phyloP scores from a whole-genome alignment of 2,888 invertebrate species.

The Hydrotaea diabolus region DNA sequence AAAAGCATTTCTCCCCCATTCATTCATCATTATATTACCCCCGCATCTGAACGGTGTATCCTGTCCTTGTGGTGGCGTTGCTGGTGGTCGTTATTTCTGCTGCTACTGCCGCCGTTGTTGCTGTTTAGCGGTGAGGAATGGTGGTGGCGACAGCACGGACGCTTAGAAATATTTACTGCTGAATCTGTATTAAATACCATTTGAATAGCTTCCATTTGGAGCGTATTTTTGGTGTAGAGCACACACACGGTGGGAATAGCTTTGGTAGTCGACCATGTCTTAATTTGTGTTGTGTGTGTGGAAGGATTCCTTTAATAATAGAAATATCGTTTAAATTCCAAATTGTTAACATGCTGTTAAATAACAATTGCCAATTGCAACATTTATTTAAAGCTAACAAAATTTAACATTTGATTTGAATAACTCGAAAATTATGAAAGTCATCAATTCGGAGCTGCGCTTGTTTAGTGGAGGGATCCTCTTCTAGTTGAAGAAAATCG shows the following conservation, averaged over 20 bases:
- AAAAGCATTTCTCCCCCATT: constrained; percentile 39
- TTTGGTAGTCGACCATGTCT: constrained; percentile 36
- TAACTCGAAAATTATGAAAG: no score
- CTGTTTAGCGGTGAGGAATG: neutral
- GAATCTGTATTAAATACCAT: constrained; percentile 43
- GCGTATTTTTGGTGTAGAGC: constrained; percentile 1
- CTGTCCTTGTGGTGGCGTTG: neutral
- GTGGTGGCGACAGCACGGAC: neutral
- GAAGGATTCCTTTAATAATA: constrained; percentile 12
- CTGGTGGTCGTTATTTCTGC: constrained; percentile 24
- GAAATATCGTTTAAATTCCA: neutral
- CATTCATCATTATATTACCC: constrained; percentile 51
- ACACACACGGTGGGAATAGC: constrained; percentile 22
- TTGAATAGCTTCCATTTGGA: constrained; percentile 18
- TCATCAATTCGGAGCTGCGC: no score
- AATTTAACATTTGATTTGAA: no score
- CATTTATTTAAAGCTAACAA: neutral
- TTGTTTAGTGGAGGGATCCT: no score
- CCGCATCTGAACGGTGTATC: neutral
- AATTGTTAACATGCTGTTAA: neutral
- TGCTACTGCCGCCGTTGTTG: neutral
- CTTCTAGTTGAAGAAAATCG: no score
- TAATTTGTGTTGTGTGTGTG: constrained; percentile 16
- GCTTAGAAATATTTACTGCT: constrained; percentile 4
- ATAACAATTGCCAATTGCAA: neutral